phyloP scores from a whole-genome alignment of 1,140 invertebrate species.

The Drosophila sturtevanti region DNA sequence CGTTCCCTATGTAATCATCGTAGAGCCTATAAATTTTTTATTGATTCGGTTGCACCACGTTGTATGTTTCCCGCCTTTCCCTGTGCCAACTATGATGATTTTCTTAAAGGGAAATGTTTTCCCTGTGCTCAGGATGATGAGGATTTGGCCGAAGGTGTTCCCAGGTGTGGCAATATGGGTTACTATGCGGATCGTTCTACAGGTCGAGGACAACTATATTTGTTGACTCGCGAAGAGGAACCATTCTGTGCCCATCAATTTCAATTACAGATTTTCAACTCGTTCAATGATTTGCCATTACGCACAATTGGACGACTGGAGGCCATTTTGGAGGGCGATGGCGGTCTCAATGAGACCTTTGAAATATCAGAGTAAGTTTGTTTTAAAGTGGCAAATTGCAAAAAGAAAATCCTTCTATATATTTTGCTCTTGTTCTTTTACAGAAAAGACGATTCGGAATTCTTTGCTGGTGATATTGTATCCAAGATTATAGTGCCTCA shows the following conservation, averaged over 20 bases:
- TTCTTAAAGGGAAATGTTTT: constrained; percentile 85
- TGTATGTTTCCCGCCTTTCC: constrained; percentile 95
- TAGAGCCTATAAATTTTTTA: constrained; percentile 96
- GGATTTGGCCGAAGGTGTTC: constrained; percentile 82
- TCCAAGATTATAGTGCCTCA: constrained; percentile 94
- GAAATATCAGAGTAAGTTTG: constrained; percentile 90
- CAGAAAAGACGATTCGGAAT: constrained; percentile 91
- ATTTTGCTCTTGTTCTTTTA: not conserved
- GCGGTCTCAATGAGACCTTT: constrained; percentile 93
- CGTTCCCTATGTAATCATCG: constrained; percentile 95
- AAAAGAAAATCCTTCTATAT: no score
- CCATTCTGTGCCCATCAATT: constrained; percentile 97
- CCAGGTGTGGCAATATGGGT: constrained; percentile 94
- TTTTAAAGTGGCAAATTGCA: not conserved
- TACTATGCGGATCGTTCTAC: constrained; percentile 93
- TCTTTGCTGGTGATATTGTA: constrained; percentile 87
- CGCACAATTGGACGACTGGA: constrained; percentile 89
- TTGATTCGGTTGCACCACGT: constrained; percentile 94
- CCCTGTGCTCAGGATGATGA: constrained; percentile 83
- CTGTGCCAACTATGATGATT: constrained; percentile 93
- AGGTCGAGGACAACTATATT: constrained; percentile 91
- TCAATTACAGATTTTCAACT: constrained; percentile 90
- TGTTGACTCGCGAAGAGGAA: constrained; percentile 94
- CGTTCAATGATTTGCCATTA: constrained; percentile 88
- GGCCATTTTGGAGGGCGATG: constrained; percentile 91